Conservation (phyloP, 2,797 vertebrate genomes). For the Sebastolobus alascanus region DNA sequence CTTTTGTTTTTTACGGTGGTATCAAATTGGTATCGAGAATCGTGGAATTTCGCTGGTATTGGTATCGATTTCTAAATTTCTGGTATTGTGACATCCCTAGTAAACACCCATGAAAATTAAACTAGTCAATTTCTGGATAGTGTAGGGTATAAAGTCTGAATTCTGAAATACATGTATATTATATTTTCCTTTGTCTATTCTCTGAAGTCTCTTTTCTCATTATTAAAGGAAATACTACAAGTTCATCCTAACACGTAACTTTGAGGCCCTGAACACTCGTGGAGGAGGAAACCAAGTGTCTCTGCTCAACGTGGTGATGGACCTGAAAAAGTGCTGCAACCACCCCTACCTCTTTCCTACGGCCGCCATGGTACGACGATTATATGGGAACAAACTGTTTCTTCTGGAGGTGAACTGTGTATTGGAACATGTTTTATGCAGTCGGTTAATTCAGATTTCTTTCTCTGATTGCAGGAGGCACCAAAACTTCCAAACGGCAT, state of each 20-base stretch:
- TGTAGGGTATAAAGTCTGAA: background rate
- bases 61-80: too few species aligned
- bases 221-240: constrained; percentile 96
- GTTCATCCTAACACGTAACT: constrained; percentile 97
- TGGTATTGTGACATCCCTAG: too few species aligned
- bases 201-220: background rate
- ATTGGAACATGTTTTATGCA: background rate
- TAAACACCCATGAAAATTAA: background rate
- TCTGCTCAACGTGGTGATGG: constrained; percentile 98
- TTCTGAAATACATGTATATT: background rate
- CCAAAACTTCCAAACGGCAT: constrained; percentile 99
- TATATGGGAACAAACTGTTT: background rate
- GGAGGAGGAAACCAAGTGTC: constrained; percentile 99
- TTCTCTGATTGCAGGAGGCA: constrained; percentile 88
- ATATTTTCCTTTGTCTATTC: background rate
- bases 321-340: constrained; percentile 99
- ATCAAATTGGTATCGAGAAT: too few species aligned
- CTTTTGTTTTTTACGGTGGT: too few species aligned
- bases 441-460: background rate
- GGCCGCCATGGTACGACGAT: constrained; percentile 90
- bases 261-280: constrained; percentile 96
- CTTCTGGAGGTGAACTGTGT: background rate
- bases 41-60: too few species aligned
- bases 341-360: constrained; percentile 98
- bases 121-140: background rate